Base-by-base conservation (phyloP, 2,113 vertebrate genomes). In the Pollimyrus isidori region DNA sequence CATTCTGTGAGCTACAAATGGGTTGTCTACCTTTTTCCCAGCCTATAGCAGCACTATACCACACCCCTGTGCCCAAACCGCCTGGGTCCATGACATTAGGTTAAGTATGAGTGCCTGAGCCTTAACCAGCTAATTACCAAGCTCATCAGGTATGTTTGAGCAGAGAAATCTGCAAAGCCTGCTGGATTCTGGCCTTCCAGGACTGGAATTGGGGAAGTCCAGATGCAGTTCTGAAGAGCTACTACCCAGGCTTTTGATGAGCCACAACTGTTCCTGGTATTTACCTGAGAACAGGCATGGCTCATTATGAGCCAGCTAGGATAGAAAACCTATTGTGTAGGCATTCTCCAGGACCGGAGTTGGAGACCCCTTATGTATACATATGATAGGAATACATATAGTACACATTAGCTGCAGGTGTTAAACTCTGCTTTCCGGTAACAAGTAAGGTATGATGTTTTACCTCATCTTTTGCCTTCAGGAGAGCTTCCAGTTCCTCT, bases 401-500 rank as follows among this genome's bases (percentile, higher is more conserved):
- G 35, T 35, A 35, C 35, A 80, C 15, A 7, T 76, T 76, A 30
- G n/a, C 30, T 69, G 26, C n/a, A 76, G 42, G 17, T 19, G 73
- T 19, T 35, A 19, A 69, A 69, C n/a, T 30, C 62, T 69, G 62
- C 62, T 69, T 69, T 69, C n/a, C 3, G 3, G 62, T 26, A 69
- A 69, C 62, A 69, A 23, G 39, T 87, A 53, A 87, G 1, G 6
- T 87, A 39, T 53, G 3, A 30, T 15, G 17, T 30, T 53, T 93
- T 93, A 97, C 98, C 96, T 99, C 97, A 0, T 99, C 98, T 90
- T 97, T 99, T 62, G 95, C 96, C 90, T 96, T 97, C 90, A 99
- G 94, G 87, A 96, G 92, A 0, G 96, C 94, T 89, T 98, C 97
- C 93, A 99, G 95, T 90, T 98, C 97, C 91, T 97, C 97, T 92